Conservation (phyloP, 2,797 vertebrate genomes). For the Gallinago solitaria region DNA sequence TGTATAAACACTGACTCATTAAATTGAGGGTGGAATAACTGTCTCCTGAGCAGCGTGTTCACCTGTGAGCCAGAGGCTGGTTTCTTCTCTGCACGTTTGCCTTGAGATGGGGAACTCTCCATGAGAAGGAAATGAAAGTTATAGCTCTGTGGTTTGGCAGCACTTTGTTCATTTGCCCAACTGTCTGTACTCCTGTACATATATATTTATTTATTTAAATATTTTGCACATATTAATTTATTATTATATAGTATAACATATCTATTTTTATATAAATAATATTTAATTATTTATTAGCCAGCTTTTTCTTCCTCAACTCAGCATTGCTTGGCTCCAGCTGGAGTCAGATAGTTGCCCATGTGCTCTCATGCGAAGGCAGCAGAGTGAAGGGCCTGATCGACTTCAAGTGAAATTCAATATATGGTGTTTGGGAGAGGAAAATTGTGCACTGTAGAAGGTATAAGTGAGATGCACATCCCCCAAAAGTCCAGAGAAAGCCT, state of each 20-base stretch:
- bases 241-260: neutral
- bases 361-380: neutral
- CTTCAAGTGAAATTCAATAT: neutral
- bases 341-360: neutral
- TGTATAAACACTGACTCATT: neutral
- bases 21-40: neutral
- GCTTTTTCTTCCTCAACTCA: neutral
- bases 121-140: neutral
- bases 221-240: neutral
- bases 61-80: neutral
- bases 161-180: neutral
- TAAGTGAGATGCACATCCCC: fast-evolving
- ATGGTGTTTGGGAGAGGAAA: neutral
- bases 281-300: neutral
- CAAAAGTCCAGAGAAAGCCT: neutral
- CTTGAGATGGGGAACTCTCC: neutral
- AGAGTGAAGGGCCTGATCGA: neutral
- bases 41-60: neutral
- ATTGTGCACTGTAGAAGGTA: fast-evolving
- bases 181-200: neutral
- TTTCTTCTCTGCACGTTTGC: neutral
- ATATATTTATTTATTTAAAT: neutral
- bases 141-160: neutral
- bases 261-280: neutral
- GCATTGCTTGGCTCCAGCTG: neutral